Evolutionary conservation across 2,888 invertebrate species (phyloP).

Genomic region (Tenthredo notha): DNA sequence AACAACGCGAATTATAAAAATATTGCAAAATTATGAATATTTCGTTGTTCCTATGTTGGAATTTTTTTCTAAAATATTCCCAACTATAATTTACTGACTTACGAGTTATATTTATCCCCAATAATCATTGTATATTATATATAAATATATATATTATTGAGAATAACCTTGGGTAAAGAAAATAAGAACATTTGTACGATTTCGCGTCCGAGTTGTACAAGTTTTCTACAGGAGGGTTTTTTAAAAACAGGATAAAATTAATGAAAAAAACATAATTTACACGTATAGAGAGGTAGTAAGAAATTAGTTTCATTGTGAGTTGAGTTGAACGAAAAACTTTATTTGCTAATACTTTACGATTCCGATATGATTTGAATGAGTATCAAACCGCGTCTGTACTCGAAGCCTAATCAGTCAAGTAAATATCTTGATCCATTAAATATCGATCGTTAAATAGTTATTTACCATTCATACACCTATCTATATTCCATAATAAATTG

Average conservation of each 20-base stretch:
- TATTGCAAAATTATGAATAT: background rate
- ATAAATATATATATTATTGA: background rate
- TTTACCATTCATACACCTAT: background rate
- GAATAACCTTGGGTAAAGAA: too few relatives aligned
- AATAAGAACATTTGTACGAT: background rate
- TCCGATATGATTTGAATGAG: background rate
- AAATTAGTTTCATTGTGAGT: background rate
- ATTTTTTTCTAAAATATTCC: background rate
- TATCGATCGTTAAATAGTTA: background rate
- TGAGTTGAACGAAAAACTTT: background rate
- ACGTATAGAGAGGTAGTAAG: background rate
- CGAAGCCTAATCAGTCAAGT: background rate
- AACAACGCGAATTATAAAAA: background rate
- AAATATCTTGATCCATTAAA: background rate
- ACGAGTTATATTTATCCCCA: background rate
- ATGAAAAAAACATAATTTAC: background rate
- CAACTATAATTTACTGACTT: background rate
- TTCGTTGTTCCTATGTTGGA: background rate
- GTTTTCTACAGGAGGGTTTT: background rate
- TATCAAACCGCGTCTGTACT: background rate
- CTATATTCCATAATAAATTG: background rate
- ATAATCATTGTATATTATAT: background rate
- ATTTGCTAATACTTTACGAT: background rate
- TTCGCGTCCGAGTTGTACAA: background rate
- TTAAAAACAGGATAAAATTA: background rate